Evolutionary conservation across 2,888 invertebrate genomes (phyloP).

Genomic region (Diaperis boleti): DNA sequence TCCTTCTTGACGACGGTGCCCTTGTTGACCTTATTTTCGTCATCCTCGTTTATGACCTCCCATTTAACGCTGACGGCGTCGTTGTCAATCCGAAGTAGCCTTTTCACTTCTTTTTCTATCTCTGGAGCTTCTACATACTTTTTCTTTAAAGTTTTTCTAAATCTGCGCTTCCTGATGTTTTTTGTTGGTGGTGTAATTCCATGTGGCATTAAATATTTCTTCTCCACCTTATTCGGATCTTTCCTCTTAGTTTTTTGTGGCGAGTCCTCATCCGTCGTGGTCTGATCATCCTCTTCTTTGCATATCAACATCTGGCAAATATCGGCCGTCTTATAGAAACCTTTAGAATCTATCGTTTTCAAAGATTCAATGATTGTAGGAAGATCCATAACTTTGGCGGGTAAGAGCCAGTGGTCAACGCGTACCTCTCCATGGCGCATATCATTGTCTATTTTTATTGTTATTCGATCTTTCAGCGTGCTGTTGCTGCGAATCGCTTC

Average conservation of each 20-base stretch:
- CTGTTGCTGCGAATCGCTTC: slow-evolving; percentile 84
- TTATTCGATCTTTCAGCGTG: slow-evolving; percentile 85
- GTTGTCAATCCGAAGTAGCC: slow-evolving; percentile 90
- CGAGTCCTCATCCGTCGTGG: slow-evolving; percentile 81
- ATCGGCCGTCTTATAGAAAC: slow-evolving; percentile 98
- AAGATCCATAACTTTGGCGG: slow-evolving; percentile 90
- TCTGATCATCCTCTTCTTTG: slow-evolving; percentile 87
- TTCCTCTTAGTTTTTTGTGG: slow-evolving; percentile 85
- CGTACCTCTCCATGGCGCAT: slow-evolving; percentile 90
- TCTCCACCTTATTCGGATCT: slow-evolving; percentile 83
- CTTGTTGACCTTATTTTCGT: slow-evolving; percentile 72
- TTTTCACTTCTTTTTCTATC: slow-evolving; percentile 97
- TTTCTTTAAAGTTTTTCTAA: slow-evolving; percentile 95
- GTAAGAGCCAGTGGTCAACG: slow-evolving; percentile 89
- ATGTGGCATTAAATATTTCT: slow-evolving; percentile 94
- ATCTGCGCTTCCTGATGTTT: slow-evolving; percentile 92
- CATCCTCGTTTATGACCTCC: slow-evolving; percentile 91
- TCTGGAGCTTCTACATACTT: slow-evolving; percentile 98
- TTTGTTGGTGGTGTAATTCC: slow-evolving; percentile 97
- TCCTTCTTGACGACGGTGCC: slow-evolving; percentile 65
- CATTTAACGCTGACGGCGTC: slow-evolving; percentile 90
- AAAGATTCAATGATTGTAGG: slow-evolving; percentile 93
- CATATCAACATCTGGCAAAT: slow-evolving; percentile 93
- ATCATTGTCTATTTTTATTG: slow-evolving; percentile 88
- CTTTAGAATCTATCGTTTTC: slow-evolving; percentile 96